These are phyloP conservation scores for Prunella fulvescens DNA, from an alignment of 2,113 vertebrate genomes.

Conservation along the genomic window DNA sequence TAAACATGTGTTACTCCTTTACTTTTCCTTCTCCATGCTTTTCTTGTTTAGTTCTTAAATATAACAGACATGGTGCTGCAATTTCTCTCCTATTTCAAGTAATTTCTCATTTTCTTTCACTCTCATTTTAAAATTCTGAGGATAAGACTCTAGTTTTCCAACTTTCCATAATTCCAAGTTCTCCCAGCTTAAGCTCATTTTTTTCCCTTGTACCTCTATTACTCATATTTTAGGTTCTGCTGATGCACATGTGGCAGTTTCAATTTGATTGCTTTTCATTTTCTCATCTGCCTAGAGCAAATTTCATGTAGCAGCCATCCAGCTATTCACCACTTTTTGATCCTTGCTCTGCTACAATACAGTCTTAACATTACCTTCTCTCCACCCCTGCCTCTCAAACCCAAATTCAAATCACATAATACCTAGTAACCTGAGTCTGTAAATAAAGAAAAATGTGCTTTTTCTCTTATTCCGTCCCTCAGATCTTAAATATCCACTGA, in stretches of 20 bases:
- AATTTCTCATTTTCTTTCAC: neutral
- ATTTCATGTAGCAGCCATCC: neutral
- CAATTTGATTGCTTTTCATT: neutral
- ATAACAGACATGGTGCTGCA: neutral
- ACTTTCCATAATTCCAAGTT: neutral
- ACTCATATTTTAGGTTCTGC: neutral
- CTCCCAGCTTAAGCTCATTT: neutral
- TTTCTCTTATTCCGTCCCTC: neutral
- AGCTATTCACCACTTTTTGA: neutral
- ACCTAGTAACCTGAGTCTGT: neutral
- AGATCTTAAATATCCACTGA: neutral
- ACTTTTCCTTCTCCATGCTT: neutral
- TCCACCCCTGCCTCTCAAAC: neutral
- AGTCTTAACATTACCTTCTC: neutral
- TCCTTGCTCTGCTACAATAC: neutral
- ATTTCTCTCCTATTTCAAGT: neutral
- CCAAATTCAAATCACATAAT: neutral
- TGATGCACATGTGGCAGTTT: neutral
- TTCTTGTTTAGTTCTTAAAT: neutral
- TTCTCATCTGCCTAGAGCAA: neutral
- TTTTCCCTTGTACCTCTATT: neutral
- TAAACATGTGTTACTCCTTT: neutral
- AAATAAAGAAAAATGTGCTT: neutral
- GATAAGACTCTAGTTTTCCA: neutral
- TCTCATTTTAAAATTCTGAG: neutral